phyloP scores from a whole-genome alignment of 2,888 invertebrate species.

The Rutpela maculata region DNA sequence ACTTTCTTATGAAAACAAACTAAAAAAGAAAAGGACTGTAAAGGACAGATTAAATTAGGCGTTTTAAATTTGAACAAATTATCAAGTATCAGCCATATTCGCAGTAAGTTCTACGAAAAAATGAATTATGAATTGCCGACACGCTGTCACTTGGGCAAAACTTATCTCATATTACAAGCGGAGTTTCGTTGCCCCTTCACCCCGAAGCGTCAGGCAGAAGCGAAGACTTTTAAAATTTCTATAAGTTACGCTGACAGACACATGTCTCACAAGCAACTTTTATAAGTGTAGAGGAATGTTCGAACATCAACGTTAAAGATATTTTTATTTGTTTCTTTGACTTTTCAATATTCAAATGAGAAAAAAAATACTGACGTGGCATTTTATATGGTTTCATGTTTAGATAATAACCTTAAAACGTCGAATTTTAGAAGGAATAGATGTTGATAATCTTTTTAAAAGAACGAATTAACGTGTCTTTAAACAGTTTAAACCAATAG shows the following conservation, averaged over 20 bases:
- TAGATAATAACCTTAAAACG: too few species aligned
- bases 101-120: neutral
- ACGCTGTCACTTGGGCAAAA: constrained; percentile 3
- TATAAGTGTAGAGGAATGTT: neutral
- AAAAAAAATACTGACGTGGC: too few species aligned
- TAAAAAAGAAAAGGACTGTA: too few species aligned
- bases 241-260: neutral
- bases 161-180: neutral
- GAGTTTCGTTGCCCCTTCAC: neutral
- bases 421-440: too few species aligned
- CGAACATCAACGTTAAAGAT: neutral
- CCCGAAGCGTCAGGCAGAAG: neutral
- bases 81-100: neutral
- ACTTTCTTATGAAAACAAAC: too few species aligned
- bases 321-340: neutral
- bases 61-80: neutral
- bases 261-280: neutral
- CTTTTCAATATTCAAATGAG: neutral
- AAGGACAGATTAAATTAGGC: neutral
- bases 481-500: too few species aligned
- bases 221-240: neutral
- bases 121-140: neutral
- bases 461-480: too few species aligned
- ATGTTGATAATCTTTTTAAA: too few species aligned
- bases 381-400: too few species aligned